These are phyloP conservation scores for Dicaeum eximium DNA, from an alignment of 2,113 vertebrate species.

Conservation along the genomic window DNA sequence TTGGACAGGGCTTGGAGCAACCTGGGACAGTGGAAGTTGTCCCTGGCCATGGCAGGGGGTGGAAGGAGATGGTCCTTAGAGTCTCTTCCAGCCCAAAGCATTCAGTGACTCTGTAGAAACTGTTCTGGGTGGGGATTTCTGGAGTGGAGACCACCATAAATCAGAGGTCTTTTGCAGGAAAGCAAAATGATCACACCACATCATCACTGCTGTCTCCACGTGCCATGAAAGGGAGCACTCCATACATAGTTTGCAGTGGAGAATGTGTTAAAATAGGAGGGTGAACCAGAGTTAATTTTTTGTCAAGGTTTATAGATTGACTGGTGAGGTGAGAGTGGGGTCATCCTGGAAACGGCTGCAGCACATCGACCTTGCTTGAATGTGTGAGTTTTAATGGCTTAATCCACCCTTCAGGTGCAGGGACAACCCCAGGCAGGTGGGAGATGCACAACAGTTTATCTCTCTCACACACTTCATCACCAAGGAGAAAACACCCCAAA, in stretches of 20 bases:
- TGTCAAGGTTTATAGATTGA: not conserved
- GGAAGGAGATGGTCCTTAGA: accelerated
- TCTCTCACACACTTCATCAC: not conserved
- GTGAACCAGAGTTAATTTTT: not conserved
- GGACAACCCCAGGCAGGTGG: not conserved
- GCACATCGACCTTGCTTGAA: not conserved
- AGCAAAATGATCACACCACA: not conserved
- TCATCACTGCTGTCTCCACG: accelerated
- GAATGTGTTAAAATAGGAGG: not conserved
- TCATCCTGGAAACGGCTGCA: not conserved
- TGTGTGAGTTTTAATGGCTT: not conserved
- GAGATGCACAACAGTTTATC: not conserved
- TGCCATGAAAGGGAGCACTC: not conserved
- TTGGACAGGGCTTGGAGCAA: accelerated
- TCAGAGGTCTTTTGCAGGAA: not conserved
- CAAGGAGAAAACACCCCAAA: not conserved
- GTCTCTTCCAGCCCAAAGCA: not conserved
- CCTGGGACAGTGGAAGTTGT: not conserved
- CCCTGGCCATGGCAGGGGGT: not conserved
- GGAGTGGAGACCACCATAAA: not conserved
- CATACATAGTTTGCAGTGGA: accelerated
- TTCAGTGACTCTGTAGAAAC: not conserved
- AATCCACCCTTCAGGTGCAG: not conserved
- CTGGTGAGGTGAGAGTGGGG: not conserved
- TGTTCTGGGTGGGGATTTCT: not conserved